Evolutionary conservation across 1,140 invertebrate species (phyloP).

Genomic region (Bombus haemorrhoidalis): DNA sequence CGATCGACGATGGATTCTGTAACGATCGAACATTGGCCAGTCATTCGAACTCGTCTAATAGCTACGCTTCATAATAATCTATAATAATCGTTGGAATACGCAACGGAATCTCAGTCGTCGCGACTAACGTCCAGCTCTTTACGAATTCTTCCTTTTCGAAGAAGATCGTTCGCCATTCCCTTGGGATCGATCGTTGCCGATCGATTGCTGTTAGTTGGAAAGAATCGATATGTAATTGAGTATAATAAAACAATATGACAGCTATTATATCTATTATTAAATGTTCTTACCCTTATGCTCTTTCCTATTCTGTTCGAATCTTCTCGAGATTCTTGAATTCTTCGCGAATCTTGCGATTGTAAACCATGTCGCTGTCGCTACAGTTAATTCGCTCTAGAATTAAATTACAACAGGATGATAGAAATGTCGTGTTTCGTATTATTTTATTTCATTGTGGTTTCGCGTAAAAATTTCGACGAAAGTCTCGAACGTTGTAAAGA

Average conservation of each 20-base stretch:
- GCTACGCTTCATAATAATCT: constrained; percentile 12
- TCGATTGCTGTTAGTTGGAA: background rate
- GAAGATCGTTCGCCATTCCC: background rate
- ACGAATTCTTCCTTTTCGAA: background rate
- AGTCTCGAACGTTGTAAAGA: no score
- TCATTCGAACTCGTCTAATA: background rate
- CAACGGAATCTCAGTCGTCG: constrained; percentile 17
- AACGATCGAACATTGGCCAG: constrained; percentile 5
- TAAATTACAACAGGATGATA: background rate
- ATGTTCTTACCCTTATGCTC: background rate
- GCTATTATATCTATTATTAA: no score
- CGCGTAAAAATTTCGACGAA: background rate
- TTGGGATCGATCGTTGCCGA: background rate
- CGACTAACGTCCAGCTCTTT: background rate
- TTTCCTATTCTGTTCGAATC: background rate
- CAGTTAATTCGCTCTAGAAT: background rate
- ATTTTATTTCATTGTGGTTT: background rate
- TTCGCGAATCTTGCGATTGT: no score
- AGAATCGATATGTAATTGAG: background rate
- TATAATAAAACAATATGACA: background rate
- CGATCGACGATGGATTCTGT: background rate
- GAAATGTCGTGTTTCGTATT: background rate
- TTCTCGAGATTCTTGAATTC: background rate
- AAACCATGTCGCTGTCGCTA: no score
- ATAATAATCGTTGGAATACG: constrained; percentile 12